These are phyloP conservation scores for Sinosuthora webbiana DNA, from an alignment of 2,113 vertebrate genomes.

Conservation along the genomic window DNA sequence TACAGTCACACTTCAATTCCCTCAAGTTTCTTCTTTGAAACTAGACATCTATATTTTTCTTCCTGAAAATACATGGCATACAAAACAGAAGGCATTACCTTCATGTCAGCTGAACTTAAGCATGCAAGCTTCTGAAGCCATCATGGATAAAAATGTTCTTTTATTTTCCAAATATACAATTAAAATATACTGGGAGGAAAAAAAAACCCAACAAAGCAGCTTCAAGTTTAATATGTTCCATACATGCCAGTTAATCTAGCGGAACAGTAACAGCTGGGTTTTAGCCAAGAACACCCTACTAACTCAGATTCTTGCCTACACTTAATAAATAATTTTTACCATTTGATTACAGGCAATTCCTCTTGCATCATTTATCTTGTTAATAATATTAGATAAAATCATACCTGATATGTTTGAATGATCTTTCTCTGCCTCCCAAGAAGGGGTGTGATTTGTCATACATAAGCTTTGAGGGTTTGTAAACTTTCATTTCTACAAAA, in stretches of 20 bases:
- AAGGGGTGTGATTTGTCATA: neutral
- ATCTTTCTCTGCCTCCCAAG: neutral
- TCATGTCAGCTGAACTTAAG: neutral
- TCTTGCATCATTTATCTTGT: neutral
- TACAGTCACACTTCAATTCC: neutral
- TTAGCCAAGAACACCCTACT: neutral
- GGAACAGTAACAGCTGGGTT: neutral
- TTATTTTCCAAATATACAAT: conserved; percentile 12
- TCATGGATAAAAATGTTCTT: neutral
- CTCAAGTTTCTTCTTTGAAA: neutral
- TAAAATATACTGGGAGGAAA: neutral
- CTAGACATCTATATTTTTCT: neutral
- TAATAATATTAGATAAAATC: neutral
- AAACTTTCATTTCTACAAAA: neutral
- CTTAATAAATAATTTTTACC: neutral
- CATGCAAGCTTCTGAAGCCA: neutral
- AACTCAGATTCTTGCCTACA: neutral
- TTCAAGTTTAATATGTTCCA: neutral
- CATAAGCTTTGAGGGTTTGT: neutral
- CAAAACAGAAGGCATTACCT: neutral
- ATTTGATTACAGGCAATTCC: neutral
- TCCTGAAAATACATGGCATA: neutral
- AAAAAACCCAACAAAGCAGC: neutral
- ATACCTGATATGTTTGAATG: neutral
- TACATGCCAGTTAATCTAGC: neutral